Evolutionary conservation across 1,140 invertebrate genomes (phyloP), one percentile per base, ranked within the genome.

Genomic region (Venturia canescens): DNA sequence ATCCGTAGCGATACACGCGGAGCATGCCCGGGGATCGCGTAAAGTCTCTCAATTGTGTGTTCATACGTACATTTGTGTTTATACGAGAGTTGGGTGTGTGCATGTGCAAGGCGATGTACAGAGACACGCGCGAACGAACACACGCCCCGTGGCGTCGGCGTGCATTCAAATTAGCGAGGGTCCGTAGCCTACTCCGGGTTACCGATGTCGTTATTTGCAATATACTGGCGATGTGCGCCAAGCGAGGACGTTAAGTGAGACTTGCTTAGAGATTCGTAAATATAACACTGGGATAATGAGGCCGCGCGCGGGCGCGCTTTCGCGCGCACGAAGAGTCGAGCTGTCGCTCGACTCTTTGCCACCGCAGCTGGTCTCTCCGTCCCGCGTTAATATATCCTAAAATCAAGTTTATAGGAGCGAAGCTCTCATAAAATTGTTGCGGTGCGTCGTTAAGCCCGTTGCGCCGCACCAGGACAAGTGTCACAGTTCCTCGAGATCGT

Each of bases 231-330:
- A 76, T 79, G 74, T 82, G 79, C 48, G 71, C 48, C 71, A 53
- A 34, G 48, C 72, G 27, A 82, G 72, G 82, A 80, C 82, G 79
- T 80, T 83, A 83, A 83, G 82, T 83, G 79, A 83, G 77, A 80
- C 79, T 83, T 80, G 79, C 77, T 77, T 80, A 78, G 69, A 44
- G 15, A 57, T 38, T 34, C 66, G 26, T 29, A 69, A 31, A 69
- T 31, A 69, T 29, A 60, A 53, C 11, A 29, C 21, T 16, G 26
- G 1, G 15, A 69, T 44, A 77, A 31, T 77, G n/a, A 66, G 34
- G 57, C 29, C 60, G 57, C 16, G 53, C 75, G n/a, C 44, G 34
- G 57, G 16, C 60, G 57, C 16, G 53, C 75, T 77, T 69, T 69
- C 15, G n/a, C 63, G n/a, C 63, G 50, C 53, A 79, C 70, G 79